These are phyloP conservation scores for Copsychus sechellarum DNA, from an alignment of 2,113 vertebrate species.

Conservation along the genomic window DNA sequence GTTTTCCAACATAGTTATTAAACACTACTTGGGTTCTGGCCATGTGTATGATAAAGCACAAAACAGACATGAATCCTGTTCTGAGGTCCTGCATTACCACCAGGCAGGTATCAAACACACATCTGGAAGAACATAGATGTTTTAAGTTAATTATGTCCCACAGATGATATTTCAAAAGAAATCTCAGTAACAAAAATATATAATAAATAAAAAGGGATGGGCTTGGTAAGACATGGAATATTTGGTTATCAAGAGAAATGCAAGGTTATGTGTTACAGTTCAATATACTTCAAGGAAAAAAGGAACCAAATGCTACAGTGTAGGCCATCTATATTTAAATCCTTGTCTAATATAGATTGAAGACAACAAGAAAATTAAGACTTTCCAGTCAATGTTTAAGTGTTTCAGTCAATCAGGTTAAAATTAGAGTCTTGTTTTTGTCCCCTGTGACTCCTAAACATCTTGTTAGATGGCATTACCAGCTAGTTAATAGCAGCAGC, in stretches of 20 bases:
- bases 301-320: background rate
- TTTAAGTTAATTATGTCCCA: background rate
- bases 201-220: background rate
- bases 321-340: background rate
- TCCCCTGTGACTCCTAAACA: conserved; percentile 3
- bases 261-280: background rate
- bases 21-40: background rate
- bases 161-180: background rate
- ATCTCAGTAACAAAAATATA: background rate
- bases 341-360: background rate
- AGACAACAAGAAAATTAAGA: background rate
- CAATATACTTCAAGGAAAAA: background rate
- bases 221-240: background rate
- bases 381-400: background rate
- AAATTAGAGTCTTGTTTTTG: background rate
- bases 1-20: background rate
- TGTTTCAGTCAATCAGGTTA: conserved; percentile 13
- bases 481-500: background rate
- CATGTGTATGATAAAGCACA: background rate
- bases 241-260: background rate
- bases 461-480: conserved; percentile 41
- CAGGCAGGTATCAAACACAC: background rate
- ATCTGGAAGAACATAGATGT: background rate
- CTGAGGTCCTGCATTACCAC: background rate
- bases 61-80: background rate